Conservation (phyloP, 2,888 invertebrate species). For the Rhagonycha fulva region DNA sequence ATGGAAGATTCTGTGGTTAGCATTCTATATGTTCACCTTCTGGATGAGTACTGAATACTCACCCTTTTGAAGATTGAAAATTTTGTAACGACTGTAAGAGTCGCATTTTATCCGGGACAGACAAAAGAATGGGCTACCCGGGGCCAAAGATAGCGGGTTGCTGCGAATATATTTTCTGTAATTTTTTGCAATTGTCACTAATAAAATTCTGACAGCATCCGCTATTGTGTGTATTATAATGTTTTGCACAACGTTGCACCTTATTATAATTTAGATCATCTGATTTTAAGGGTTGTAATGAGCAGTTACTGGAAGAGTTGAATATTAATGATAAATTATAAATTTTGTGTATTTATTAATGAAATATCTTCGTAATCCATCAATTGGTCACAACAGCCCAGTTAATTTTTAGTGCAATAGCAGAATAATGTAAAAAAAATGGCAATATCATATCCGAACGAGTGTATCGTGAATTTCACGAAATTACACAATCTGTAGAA, state of each 20-base stretch:
- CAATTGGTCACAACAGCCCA: conserved; percentile 42
- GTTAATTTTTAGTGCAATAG: conserved; percentile 53
- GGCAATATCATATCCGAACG: conserved; percentile 57
- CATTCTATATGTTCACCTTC: conserved; percentile 26
- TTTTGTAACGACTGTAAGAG: background rate
- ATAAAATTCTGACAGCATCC: conserved; percentile 42
- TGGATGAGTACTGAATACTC: conserved; percentile 29
- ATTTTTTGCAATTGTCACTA: conserved; percentile 37
- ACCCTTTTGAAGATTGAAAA: conserved; percentile 3
- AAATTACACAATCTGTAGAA: conserved; percentile 54
- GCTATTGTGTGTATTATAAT: conserved; percentile 47
- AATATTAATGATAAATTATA: conserved; percentile 19
- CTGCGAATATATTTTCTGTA: conserved; percentile 36
- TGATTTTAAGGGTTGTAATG: conserved; percentile 32
- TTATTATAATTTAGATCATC: conserved; percentile 39
- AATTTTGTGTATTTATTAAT: conserved; percentile 35
- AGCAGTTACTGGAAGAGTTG: conserved; percentile 20
- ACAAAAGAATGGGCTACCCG: conserved; percentile 1
- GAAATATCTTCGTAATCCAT: conserved; percentile 40
- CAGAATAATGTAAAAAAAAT: conserved; percentile 53
- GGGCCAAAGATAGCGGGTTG: conserved; percentile 31
- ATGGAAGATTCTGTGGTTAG: conserved; percentile 16
- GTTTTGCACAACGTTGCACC: conserved; percentile 51
- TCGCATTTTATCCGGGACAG: background rate
- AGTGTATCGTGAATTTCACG: conserved; percentile 52